Evolutionary conservation across 2,797 vertebrate genomes (phyloP), one percentile per base, ranked within the genome.

Genomic region (Enteromius argenteus): DNA sequence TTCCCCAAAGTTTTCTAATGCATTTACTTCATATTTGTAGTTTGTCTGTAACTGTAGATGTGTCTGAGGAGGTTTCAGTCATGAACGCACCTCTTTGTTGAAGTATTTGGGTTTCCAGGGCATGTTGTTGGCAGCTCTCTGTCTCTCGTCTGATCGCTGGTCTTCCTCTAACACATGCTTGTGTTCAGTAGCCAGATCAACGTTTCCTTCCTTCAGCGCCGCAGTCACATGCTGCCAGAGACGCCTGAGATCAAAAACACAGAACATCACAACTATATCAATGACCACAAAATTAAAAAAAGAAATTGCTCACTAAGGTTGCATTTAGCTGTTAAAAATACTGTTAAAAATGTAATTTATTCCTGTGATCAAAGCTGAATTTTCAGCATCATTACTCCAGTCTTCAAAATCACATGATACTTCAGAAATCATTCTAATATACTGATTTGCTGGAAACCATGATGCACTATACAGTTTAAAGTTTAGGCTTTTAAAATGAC

Each of bases 221-320:
- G 19, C 94, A 86, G 97, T 99, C 88, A 99, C 97, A 0, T 96
- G 95, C 67, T 95, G 95, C 97, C 98, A 99, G 21, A 99, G 90
- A 86, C 92, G 94, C 91, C 98, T 99, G 85, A 51, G 46, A 69
- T 67, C 69, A 79, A 77, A 83, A 81, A 81, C 27, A 44, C 37
- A 42, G 35, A 72, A 23, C 23, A 51, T 58, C 23, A 72, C 21
- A 56, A 21, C 44, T 2, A 62, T 62, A 30, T 62, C n/a, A 11
- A 58, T 58, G 56, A 58, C 56, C 56, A 13, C 10, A 58, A 23
- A n/a, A 56, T n/a, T 5, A 15, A 14, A 56, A 2, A 11, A 42
- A 42, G 9, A 3, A 9, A 21, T 53, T n/a, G 56, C n/a, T 23
- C 3, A 58, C 9, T 11, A 58, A 4, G 3, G 56, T 23, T 58